A percentile compares a stretch with the other conserved stretches of the same genome.
These are phyloP conservation scores for Myotis lucifugus DNA, from an alignment of 2,113 vertebrate species.

Conservation along the genomic window DNA sequence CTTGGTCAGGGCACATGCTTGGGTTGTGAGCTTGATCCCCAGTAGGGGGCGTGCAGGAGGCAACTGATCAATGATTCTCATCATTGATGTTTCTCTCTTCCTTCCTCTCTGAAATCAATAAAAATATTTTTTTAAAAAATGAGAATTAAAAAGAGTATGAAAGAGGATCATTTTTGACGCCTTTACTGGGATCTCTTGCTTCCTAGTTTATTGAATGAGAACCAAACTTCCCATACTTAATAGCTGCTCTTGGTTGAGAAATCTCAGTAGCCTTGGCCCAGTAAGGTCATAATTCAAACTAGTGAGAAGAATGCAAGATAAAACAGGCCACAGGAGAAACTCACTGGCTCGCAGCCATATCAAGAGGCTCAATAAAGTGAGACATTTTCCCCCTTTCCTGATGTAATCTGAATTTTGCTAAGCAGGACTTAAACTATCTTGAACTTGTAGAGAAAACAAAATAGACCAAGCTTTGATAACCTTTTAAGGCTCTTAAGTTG, in stretches of 20 bases:
- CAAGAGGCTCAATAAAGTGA: constrained; percentile 11
- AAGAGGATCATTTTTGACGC: background rate
- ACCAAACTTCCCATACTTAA: background rate
- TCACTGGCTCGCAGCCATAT: background rate
- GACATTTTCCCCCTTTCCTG: background rate
- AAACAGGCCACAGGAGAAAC: background rate
- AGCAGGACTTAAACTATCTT: constrained; percentile 20
- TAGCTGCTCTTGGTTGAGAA: background rate
- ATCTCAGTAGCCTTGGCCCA: background rate
- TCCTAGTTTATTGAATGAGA: constrained; percentile 14
- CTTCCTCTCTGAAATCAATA: too few relatives aligned
- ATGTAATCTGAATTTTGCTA: constrained; percentile 46
- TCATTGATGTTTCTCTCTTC: too few relatives aligned
- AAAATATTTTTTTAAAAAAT: background rate
- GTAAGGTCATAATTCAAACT: constrained; percentile 1
- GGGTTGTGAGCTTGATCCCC: too few relatives aligned
- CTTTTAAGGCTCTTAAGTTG: background rate
- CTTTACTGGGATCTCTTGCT: background rate
- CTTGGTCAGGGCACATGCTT: too few relatives aligned
- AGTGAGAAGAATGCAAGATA: constrained; percentile 7
- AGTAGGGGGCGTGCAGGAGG: too few relatives aligned
- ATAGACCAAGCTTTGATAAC: background rate
- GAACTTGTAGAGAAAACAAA: constrained; percentile 14
- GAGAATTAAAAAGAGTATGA: background rate
- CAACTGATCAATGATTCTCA: too few relatives aligned